Base-by-base conservation (phyloP, 2,113 vertebrate genomes). In the Coregonus clupeaformis region DNA sequence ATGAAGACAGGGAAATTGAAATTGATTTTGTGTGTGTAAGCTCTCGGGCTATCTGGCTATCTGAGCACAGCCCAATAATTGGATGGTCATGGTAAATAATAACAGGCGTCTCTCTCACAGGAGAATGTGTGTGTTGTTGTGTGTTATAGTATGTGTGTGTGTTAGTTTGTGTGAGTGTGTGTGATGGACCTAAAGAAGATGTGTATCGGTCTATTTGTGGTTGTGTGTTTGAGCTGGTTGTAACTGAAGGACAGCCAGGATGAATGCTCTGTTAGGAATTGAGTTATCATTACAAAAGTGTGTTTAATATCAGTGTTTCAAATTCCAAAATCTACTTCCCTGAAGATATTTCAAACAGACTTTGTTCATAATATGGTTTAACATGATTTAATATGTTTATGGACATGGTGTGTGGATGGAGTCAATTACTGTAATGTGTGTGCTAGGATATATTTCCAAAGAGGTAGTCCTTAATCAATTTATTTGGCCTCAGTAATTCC, bases 21-120 rank as follows among this genome's bases (percentile, higher is more conserved):
- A 90, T 89, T 83, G 89, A 89, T 89, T 89, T 91, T 87, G 86
- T 89, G 85, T 83, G 83, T 68, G 78, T 77, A 80, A 77, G 81
- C 81, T 79, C 77, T 72, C 32, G 42, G 14, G 1, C 18, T 67
- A 30, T 68, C 65, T 36, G 30, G 65, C 14, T 68, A 32, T 68
- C 65, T 68, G 65, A n/a, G 65, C 32, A 68, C 29, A 18, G 20
- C 29, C 45, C 63, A n/a, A 30, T 67, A 30, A 69, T 69, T 75
- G 71, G 57, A 36, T 24, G 59, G 71, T 69, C 66, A 75, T 67
- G 55, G 42, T 16, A 75, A 59, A 22, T 22, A 62, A 69, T 69
- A 55, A 36, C 70, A 72, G 69, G 24, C 3, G 18, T 42, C 25
- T 32, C 16, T n/a, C 32, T 36, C 32, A 36, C 32, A 45, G 67